Percentiles rank a stretch among this genome's conserved stretches.
phyloP scores from a whole-genome alignment of 2,888 invertebrate genomes.

The Antheraea assamensis region DNA sequence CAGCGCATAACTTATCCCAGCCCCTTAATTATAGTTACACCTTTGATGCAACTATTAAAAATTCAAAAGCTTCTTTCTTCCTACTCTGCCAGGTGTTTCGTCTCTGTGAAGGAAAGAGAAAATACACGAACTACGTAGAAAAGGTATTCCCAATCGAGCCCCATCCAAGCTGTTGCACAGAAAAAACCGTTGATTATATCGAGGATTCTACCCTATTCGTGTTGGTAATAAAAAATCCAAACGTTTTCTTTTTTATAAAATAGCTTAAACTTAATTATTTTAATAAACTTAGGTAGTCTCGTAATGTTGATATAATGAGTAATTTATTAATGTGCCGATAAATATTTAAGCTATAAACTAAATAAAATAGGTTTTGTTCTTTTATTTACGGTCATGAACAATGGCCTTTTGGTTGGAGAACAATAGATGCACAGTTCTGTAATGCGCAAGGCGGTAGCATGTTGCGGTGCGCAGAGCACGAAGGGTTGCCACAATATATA shows the following conservation, averaged over 20 bases:
- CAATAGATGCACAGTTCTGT: slow-evolving; percentile 19
- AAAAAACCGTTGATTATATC: slow-evolving; percentile 9
- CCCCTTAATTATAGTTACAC: slow-evolving; percentile 9
- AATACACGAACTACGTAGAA: neutral
- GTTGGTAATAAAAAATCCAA: neutral
- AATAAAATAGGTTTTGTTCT: neutral
- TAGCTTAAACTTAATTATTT: neutral
- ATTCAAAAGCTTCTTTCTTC: neutral
- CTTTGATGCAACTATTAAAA: neutral
- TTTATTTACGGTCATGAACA: slow-evolving; percentile 16
- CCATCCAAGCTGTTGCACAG: neutral
- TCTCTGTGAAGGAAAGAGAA: neutral
- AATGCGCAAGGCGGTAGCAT: slow-evolving; percentile 17
- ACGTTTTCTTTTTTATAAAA: neutral
- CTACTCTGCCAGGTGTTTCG: neutral
- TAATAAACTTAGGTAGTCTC: neutral
- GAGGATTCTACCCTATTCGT: neutral
- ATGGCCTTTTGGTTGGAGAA: slow-evolving; percentile 19
- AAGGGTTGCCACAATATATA: slow-evolving; percentile 15
- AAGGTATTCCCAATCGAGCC: slow-evolving; percentile 1
- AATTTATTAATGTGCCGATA: neutral
- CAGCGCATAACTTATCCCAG: slow-evolving; percentile 7
- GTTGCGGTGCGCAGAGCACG: slow-evolving; percentile 22
- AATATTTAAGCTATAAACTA: neutral
- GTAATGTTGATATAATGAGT: neutral